Conservation (phyloP, 2,113 vertebrate species). For the Megaceryle maxima region DNA sequence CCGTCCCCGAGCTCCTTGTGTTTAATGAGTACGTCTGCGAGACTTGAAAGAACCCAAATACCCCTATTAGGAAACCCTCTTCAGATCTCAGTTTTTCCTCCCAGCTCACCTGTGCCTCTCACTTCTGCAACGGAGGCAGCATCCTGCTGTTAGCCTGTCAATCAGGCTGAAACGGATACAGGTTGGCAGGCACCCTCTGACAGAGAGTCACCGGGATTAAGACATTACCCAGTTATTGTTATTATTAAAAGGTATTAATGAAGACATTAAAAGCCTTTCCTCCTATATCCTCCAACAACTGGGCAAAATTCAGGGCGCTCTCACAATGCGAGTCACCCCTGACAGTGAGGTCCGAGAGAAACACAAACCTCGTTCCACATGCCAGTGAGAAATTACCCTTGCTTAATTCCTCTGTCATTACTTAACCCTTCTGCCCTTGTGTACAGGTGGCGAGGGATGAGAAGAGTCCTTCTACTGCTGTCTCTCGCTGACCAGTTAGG, state of each 20-base stretch:
- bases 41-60: conserved; percentile 49
- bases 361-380: neutral
- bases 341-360: neutral
- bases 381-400: neutral
- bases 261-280: neutral
- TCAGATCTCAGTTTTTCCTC: conserved; percentile 42
- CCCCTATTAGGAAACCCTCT: conserved; percentile 29
- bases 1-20: conserved; percentile 24
- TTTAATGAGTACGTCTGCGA: conserved; percentile 48
- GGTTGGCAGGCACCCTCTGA: conserved; percentile 32
- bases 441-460: neutral
- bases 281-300: neutral
- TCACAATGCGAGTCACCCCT: neutral
- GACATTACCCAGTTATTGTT: conserved; percentile 38
- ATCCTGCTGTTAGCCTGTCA: conserved; percentile 60
- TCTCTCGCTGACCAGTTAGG: neutral
- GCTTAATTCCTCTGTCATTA: neutral
- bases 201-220: conserved; percentile 24
- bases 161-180: neutral
- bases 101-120: conserved; percentile 52
- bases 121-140: neutral
- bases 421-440: neutral
- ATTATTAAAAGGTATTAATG: conserved; percentile 20
- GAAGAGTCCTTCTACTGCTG: neutral
- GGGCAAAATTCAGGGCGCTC: neutral